Conservation (phyloP, 2,113 vertebrate species). For the Dromaius novaehollandiae region DNA sequence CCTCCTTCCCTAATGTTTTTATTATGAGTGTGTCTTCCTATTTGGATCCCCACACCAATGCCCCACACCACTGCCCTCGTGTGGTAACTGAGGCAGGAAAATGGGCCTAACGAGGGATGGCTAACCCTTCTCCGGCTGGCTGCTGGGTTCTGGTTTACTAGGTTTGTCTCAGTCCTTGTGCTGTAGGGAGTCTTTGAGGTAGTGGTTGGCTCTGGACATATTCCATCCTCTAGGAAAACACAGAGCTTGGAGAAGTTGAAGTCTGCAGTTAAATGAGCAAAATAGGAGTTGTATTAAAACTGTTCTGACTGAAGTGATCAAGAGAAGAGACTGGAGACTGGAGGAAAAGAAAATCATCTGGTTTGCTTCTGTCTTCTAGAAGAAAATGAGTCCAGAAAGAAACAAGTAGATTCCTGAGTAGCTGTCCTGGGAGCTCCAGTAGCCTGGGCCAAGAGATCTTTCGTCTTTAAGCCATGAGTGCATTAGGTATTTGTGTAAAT, state of each 20-base stretch:
- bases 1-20: neutral
- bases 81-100: neutral
- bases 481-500: neutral
- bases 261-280: neutral
- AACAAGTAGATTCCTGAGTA: neutral
- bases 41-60: neutral
- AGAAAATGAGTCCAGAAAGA: neutral
- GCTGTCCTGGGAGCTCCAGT: neutral
- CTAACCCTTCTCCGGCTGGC: neutral
- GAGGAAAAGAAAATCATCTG: neutral
- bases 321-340: neutral
- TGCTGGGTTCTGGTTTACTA: neutral
- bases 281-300: neutral
- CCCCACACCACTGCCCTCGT: too few species aligned
- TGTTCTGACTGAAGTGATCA: neutral
- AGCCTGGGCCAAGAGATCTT: neutral
- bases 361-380: neutral
- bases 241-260: neutral
- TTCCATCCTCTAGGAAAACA: neutral
- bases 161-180: neutral
- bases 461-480: neutral
- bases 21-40: neutral
- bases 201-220: rapidly evolving
- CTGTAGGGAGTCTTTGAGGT: neutral
- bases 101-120: neutral